Conservation (phyloP, 2,888 invertebrate species). For the Eudasyphora cyanicolor region DNA sequence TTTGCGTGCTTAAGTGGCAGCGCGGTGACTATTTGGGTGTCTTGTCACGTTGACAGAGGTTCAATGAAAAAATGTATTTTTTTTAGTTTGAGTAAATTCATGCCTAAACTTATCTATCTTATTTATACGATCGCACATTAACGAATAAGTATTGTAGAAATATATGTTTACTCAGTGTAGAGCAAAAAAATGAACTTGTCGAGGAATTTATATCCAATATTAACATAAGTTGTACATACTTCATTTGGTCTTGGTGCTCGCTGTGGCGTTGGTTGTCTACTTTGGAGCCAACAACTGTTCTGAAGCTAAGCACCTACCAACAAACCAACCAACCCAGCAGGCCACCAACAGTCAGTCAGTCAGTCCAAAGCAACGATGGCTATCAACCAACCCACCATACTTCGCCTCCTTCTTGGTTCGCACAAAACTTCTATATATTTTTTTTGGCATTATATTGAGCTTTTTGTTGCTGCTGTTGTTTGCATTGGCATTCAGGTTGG, state of each 20-base stretch:
- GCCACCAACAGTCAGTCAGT: neutral
- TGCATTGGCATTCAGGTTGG: slow-evolving; percentile 13
- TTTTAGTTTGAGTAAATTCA: neutral
- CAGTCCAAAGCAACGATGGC: neutral
- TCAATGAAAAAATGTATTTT: slow-evolving; percentile 45
- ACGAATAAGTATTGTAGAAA: neutral
- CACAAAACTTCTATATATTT: neutral
- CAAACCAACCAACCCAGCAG: neutral
- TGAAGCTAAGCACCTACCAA: slow-evolving; percentile 2
- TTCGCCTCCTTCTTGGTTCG: neutral
- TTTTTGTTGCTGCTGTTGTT: slow-evolving; percentile 2
- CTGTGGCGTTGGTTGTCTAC: neutral
- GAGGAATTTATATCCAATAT: slow-evolving; percentile 13
- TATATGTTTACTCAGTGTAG: neutral
- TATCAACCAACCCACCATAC: neutral
- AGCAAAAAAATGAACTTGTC: neutral
- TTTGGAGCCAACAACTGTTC: neutral
- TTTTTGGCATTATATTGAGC: slow-evolving; percentile 13
- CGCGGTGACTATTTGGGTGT: slow-evolving; percentile 46
- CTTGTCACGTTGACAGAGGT: slow-evolving; percentile 62
- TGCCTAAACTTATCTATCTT: neutral
- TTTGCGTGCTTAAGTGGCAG: slow-evolving; percentile 2
- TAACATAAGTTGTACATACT: slow-evolving; percentile 33
- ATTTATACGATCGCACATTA: neutral
- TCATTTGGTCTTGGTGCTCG: neutral